Base-by-base conservation (phyloP, 92 coral and sea anemone genomes). In the Palythoa grandiflora region DNA sequence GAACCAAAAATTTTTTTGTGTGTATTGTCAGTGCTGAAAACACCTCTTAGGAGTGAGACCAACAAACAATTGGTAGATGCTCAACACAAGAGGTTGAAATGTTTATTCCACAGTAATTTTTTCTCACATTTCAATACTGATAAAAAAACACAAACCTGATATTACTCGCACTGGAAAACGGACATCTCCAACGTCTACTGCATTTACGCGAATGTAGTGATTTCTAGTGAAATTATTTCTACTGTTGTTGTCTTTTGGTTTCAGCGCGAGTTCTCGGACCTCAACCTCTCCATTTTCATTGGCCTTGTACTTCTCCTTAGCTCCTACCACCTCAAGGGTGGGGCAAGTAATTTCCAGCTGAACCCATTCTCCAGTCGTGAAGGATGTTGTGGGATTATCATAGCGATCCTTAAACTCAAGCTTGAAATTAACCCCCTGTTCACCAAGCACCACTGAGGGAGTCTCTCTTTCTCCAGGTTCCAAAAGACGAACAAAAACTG, bases 391-490 rank as follows among this genome's bases (percentile, higher is more conserved):
- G 0, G 98, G 88, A 92, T 94, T 94, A 51, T 92, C 85, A 65
- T 92, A 89, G 21, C 63, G 15, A 88, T 94, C 98, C 39, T 73
- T 83, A 81, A 94, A 94, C 38, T 79, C 76, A 10, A 94, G 94
- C 86, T 91, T 94, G 88, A 94, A 94, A 84, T 65, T 91, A 9
- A 94, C 84, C 51, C 77, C 83, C 12, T 91, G 93, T 40, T 94
- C 94, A 3, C 95, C 98, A 7, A 94, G 87, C n/a, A 91, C 80
- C 19, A 94, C 47, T 3, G 89, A 73, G 28, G 98, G 98, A 5
- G 91, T 94, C 74, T 93, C 94, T 36, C 78, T 91, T 44, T 53
- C 89, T 59, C 94, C 83, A 10, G 98, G 98, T 47, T 94, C 96
- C 83, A 84, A 89, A 1, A 94, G 89, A 15, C 90, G 60, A 50